A percentile compares a stretch with the other conserved stretches of the same genome.
phyloP scores from a whole-genome alignment of 1,140 invertebrate species.

The Nephotettix cincticeps region DNA sequence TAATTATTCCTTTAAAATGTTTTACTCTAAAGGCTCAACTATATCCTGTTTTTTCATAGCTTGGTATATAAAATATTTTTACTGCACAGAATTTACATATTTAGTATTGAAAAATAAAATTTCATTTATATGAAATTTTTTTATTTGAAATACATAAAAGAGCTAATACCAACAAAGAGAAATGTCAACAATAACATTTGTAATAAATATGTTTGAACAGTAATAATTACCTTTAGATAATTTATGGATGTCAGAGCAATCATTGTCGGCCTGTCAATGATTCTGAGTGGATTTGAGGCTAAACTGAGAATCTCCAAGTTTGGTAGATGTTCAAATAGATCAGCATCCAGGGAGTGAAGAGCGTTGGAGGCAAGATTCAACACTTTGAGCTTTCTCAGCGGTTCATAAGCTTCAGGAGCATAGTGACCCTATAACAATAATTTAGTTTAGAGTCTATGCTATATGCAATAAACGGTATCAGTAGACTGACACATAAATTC shows the following conservation, averaged over 20 bases:
- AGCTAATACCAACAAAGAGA: constrained; percentile 14
- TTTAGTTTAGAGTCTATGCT: no score
- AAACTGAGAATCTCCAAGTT: constrained; percentile 63
- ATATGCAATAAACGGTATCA: no score
- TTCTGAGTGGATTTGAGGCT: constrained; percentile 62
- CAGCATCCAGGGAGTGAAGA: constrained; percentile 62
- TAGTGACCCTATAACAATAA: constrained; percentile 58
- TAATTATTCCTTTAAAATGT: no score
- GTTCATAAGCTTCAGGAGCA: constrained; percentile 55
- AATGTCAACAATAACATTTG: no score
- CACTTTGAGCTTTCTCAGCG: constrained; percentile 57
- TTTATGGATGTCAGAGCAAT: constrained; percentile 62
- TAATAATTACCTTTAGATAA: constrained; percentile 68
- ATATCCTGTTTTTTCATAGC: background rate
- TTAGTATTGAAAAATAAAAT: background rate
- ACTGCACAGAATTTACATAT: background rate
- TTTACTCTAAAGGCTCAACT: no score
- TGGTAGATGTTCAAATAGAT: constrained; percentile 69
- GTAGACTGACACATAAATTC: no score
- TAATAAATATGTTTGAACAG: no score
- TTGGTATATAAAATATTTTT: background rate
- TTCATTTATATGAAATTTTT: background rate
- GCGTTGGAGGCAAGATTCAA: constrained; percentile 65
- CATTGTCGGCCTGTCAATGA: constrained; percentile 58
- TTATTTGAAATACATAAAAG: background rate